Percentiles rank a stretch among this genome's conserved stretches.
phyloP scores from a whole-genome alignment of 2,113 vertebrate genomes.

The Danio rerio region GRCz12tu NC_133177.1:6092501-6093000 shows the following conservation, averaged over 20 bases:
- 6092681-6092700: slow-evolving; percentile 33
- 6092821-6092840: slow-evolving; percentile 62
- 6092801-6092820: slow-evolving; percentile 62
- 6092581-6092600: slow-evolving; percentile 72
- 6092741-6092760: slow-evolving; percentile 75
- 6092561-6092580: slow-evolving; percentile 75
- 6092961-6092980: too few relatives aligned
- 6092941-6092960: too few relatives aligned
- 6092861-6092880: neutral
- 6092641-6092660: slow-evolving; percentile 82
- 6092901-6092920: too few relatives aligned
- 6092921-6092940: too few relatives aligned
- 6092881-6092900: too few relatives aligned
- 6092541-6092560: slow-evolving; percentile 74
- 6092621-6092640: slow-evolving; percentile 53
- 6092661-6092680: slow-evolving; percentile 51
- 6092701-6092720: slow-evolving; percentile 48
- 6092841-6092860: too few relatives aligned
- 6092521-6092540: slow-evolving; percentile 40
- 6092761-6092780: slow-evolving; percentile 72
- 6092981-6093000: too few relatives aligned
- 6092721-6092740: slow-evolving; percentile 24
- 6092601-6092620: slow-evolving; percentile 1
- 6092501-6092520: slow-evolving; percentile 1
- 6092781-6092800: slow-evolving; percentile 64